Evolutionary conservation across 2,888 invertebrate genomes (phyloP).

Genomic region (Plemyria rubiginata): DNA sequence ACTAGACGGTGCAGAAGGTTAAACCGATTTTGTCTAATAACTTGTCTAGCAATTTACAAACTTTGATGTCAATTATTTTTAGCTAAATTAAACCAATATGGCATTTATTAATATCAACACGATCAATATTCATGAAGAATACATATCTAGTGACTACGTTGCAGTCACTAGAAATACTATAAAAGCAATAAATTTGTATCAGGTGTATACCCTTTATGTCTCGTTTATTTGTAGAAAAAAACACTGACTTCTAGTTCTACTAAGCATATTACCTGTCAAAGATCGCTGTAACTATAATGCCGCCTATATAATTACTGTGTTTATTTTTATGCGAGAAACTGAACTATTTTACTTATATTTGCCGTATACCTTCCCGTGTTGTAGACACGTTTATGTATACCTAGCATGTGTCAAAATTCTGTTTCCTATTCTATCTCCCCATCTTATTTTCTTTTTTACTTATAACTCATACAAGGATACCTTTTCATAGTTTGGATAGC

Average conservation of each 20-base stretch:
- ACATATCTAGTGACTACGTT: constrained; percentile 5
- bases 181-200: constrained; percentile 14
- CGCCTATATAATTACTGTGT: neutral
- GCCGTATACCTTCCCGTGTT: too few relatives aligned
- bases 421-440: too few relatives aligned
- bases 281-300: neutral
- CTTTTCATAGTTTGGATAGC: too few relatives aligned
- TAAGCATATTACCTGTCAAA: neutral
- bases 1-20: constrained; percentile 11
- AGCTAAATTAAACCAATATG: neutral
- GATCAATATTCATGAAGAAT: constrained; percentile 8
- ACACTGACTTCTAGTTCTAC: neutral
- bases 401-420: too few relatives aligned
- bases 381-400: too few relatives aligned
- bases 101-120: constrained; percentile 1
- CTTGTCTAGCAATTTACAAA: constrained; percentile 10
- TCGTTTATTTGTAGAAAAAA: neutral
- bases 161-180: neutral
- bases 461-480: too few relatives aligned
- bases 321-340: neutral
- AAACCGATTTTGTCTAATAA: constrained; percentile 16
- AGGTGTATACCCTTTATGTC: constrained; percentile 5
- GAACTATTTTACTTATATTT: too few relatives aligned
- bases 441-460: too few relatives aligned
- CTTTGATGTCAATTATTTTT: too few relatives aligned